Evolutionary conservation across 2,888 invertebrate genomes (phyloP).

Genomic region (Melanargia galathea): DNA sequence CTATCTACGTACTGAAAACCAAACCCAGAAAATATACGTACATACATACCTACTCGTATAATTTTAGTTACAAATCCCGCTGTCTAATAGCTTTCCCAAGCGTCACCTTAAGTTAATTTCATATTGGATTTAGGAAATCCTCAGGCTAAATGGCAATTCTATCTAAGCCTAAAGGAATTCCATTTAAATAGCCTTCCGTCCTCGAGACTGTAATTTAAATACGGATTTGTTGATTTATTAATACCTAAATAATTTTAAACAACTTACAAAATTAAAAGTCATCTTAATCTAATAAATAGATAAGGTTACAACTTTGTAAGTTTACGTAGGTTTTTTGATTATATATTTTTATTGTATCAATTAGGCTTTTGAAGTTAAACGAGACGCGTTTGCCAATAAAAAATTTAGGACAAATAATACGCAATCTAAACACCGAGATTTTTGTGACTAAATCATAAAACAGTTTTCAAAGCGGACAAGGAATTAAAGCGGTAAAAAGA

Average conservation of each 20-base stretch:
- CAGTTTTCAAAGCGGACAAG: not conserved
- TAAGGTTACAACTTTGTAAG: no score
- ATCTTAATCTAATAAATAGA: not conserved
- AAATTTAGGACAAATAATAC: no score
- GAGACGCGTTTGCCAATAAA: no score
- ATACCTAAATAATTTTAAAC: no score
- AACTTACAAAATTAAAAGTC: no score
- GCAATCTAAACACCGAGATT: not conserved
- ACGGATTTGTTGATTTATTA: constrained; percentile 35
- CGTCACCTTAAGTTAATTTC: constrained; percentile 46
- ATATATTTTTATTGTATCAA: no score
- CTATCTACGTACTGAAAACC: no score
- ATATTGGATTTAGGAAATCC: constrained; percentile 51
- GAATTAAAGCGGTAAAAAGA: not conserved
- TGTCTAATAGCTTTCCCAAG: constrained; percentile 36
- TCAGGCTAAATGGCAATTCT: constrained; percentile 58
- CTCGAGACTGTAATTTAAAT: constrained; percentile 46
- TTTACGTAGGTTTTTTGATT: no score
- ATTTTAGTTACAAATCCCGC: constrained; percentile 25
- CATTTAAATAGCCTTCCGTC: constrained; percentile 49
- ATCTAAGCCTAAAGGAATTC: constrained; percentile 54
- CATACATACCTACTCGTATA: not conserved
- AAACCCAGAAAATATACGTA: no score
- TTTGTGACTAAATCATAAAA: not conserved
- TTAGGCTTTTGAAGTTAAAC: no score